Conservation (phyloP, 2,888 invertebrate species). For the Lathronympha strigana region DNA sequence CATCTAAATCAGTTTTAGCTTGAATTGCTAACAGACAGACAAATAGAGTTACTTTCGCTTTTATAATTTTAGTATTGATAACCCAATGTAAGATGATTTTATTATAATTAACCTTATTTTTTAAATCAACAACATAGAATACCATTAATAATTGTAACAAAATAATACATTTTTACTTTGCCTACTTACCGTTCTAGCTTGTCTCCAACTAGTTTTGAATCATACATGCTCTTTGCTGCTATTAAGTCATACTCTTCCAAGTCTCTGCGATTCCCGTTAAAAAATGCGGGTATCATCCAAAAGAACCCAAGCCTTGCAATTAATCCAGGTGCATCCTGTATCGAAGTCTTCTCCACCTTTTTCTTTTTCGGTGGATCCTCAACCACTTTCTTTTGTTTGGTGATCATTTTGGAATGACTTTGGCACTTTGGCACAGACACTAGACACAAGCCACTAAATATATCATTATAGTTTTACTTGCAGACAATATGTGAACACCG, state of each 20-base stretch:
- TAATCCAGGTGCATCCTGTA: constrained; percentile 65
- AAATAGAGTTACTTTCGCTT: too few species aligned
- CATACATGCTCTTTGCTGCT: constrained; percentile 87
- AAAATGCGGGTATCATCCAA: constrained; percentile 91
- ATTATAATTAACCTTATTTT: too few species aligned
- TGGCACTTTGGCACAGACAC: background rate
- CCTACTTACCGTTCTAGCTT: constrained; percentile 84
- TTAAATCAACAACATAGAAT: too few species aligned
- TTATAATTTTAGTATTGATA: too few species aligned
- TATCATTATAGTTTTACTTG: background rate
- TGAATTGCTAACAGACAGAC: too few species aligned
- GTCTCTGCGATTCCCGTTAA: constrained; percentile 88
- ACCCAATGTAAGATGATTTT: too few species aligned
- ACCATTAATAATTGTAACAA: too few species aligned
- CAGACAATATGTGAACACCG: background rate
- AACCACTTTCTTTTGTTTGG: constrained; percentile 46
- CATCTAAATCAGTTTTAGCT: too few species aligned
- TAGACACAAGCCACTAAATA: constrained; percentile 1
- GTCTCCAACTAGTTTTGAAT: constrained; percentile 87
- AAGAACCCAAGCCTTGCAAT: constrained; percentile 87
- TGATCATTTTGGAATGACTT: constrained; percentile 43
- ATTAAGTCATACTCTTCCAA: constrained; percentile 90
- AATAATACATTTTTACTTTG: too few species aligned
- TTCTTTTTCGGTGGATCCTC: constrained; percentile 42
- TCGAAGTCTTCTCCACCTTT: constrained; percentile 45